Evolutionary conservation across 1,140 invertebrate genomes (phyloP), one percentile per base, ranked within the genome.

Genomic region (Probaryconus sp.): DNA sequence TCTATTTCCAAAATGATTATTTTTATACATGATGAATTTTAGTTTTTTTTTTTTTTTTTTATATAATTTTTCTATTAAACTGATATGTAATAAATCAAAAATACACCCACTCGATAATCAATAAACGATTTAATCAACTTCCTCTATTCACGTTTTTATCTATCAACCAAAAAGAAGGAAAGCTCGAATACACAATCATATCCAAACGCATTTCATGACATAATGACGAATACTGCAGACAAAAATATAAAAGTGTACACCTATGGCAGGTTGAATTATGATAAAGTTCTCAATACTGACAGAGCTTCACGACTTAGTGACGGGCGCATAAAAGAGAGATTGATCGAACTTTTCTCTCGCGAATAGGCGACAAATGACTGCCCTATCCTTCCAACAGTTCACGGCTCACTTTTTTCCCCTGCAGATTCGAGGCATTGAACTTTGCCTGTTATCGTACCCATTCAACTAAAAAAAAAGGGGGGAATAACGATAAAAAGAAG

Each of bases 301-400:
- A 61, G 37, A 61, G 42, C 60, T 51, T 60, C 35, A 43, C 24
- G 33, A 56, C 30, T 64, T 61, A 63, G 37, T 72, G 77, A 79
- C 77, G 75, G 56, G 50, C 40, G 65, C 74, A 79, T 77, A 79
- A 79, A 79, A 68, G 60, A 33, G 61, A 77, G 77, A 79, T 77
- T 74, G 77, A 79, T 79, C 74, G 77, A 71, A 65, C 43, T 71
- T 74, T 73, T 75, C 70, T 75, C 50, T 48, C 17, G 58, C 45
- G 56, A 45, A 58, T 65, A 40, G 48, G 70, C 75, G 77, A 79
- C 77, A 79, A 79, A 77, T 77, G 78, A 72, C 69, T 50, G 61
- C 58, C 63, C 55, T 65, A 64, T 55, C 64, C 67, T 76, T 65
- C 53, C 60, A 60, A 72, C 58, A 58, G 58, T 72, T 72, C 68